phyloP scores from a whole-genome alignment of 1,140 invertebrate genomes.

The Hesperophylax magnus region DNA sequence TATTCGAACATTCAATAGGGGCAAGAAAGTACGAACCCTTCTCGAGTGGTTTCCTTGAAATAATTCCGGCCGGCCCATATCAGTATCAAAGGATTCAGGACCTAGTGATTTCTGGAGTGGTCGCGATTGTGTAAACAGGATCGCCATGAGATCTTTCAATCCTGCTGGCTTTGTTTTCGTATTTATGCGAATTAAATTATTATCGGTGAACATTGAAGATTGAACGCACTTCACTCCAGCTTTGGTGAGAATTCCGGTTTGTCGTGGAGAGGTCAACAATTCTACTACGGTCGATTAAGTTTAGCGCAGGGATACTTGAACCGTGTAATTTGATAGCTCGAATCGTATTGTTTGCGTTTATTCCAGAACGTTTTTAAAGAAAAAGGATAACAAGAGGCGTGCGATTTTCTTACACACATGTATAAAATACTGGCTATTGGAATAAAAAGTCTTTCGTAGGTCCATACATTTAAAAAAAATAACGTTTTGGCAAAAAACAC shows the following conservation, averaged over 20 bases:
- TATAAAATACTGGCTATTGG: not conserved
- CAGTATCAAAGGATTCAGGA: conserved; percentile 49
- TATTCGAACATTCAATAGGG: conserved; percentile 20
- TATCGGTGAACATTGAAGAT: not conserved
- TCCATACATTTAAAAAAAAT: no score
- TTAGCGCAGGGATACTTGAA: conserved; percentile 6
- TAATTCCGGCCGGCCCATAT: conserved; percentile 45
- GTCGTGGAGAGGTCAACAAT: conserved; percentile 15
- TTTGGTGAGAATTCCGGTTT: conserved; percentile 38
- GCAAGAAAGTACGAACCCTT: not conserved
- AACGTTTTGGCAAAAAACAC: no score
- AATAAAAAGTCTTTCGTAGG: no score
- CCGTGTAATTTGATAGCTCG: conserved; percentile 28
- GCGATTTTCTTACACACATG: conserved; percentile 1
- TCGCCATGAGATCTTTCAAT: conserved; percentile 30
- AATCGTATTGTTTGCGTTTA: not conserved
- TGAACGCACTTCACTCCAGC: conserved; percentile 18
- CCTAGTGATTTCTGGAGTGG: conserved; percentile 49
- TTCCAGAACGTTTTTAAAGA: not conserved
- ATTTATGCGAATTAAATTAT: conserved; percentile 50
- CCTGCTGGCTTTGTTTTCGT: conserved; percentile 45
- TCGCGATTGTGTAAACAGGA: conserved; percentile 40
- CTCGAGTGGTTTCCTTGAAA: conserved; percentile 47
- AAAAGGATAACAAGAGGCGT: conserved; percentile 3
- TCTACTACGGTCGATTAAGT: conserved; percentile 27